Conservation (phyloP, 2,888 invertebrate species). For the Teleiodes luculella region DNA sequence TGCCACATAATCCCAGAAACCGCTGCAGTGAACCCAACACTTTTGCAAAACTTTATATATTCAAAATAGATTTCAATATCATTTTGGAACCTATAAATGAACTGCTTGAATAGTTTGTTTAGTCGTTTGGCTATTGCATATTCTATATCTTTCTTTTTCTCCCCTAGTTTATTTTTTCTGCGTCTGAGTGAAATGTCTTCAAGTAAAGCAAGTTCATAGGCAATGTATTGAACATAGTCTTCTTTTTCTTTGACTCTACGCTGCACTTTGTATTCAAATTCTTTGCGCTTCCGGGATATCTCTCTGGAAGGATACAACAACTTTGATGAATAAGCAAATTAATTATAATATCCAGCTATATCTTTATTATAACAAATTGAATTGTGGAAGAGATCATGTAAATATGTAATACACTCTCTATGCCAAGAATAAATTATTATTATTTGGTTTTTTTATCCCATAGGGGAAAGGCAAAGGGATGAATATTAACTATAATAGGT, state of each 20-base stretch:
- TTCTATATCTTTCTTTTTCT: slow-evolving; percentile 83
- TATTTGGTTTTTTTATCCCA: too few species aligned
- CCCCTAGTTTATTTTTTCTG: slow-evolving; percentile 73
- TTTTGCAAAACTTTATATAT: slow-evolving; percentile 88
- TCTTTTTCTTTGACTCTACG: slow-evolving; percentile 82
- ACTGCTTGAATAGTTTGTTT: slow-evolving; percentile 85
- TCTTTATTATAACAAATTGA: too few species aligned
- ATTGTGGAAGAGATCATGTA: too few species aligned
- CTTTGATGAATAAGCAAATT: too few species aligned
- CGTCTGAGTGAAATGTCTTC: slow-evolving; percentile 81
- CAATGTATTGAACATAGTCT: slow-evolving; percentile 84
- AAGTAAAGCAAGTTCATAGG: slow-evolving; percentile 84
- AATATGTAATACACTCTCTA: too few species aligned
- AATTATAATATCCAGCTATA: too few species aligned
- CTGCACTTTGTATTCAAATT: slow-evolving; percentile 86
- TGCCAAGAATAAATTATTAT: too few species aligned
- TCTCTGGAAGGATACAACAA: slow-evolving; percentile 65
- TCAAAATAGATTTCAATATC: slow-evolving; percentile 87
- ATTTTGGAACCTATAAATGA: slow-evolving; percentile 82
- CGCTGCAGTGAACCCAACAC: slow-evolving; percentile 77
- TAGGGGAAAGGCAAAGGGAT: too few species aligned
- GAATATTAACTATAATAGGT: too few species aligned
- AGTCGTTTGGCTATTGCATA: slow-evolving; percentile 84
- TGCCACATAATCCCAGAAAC: slow-evolving; percentile 79
- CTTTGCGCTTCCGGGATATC: slow-evolving; percentile 83